Base-by-base conservation (phyloP, 2,888 invertebrate genomes). In the Orgyia antiqua region DNA sequence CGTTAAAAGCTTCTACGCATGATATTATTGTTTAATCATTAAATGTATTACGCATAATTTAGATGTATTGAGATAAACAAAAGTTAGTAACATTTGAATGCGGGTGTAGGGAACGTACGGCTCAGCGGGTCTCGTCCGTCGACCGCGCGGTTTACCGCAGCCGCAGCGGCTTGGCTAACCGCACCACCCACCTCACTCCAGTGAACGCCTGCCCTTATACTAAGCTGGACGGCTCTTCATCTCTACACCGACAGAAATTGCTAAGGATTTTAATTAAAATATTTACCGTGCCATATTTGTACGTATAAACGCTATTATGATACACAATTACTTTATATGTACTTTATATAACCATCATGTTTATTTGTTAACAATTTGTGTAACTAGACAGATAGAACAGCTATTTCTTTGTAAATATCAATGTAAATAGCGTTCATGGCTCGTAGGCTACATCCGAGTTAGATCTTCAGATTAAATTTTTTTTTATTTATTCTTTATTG, bases 221-320 rank as follows among this genome's bases (percentile, higher is more conserved):
- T 63, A 58, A 63, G 51, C 62, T 53, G 58, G 60, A 67, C 69
- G 58, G 57, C 60, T 51, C 55, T 39, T 57, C 51, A 56, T 58
- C 50, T 49, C 44, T 43, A 47, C 42, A 46, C 48, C 49, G 42
- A 31, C 45, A 42, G 42, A 43, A 45, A 51, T 45, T 44, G 47
- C 34, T 48, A 43, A 43, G 29, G 37, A 44, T 39, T 53, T 46
- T 51, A 45, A 62, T 61, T 59, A 49, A 45, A 56, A 53, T 39
- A 45, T 37, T 36, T 34, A 36, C 26, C 24, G 10, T 5, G 20
- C 21, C 25, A 46, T 50, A 44, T 49, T 47, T 20, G 23, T 18
- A 32, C 24, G 13, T n/a, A 24, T 31, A 21, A 33, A 25, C 10
- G 13, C 9, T n/a, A n/a, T n/a, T n/a, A n/a, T n/a, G n/a, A n/a